Conservation (phyloP, 2,113 vertebrate genomes). For the Tragelaphus scriptus region DNA sequence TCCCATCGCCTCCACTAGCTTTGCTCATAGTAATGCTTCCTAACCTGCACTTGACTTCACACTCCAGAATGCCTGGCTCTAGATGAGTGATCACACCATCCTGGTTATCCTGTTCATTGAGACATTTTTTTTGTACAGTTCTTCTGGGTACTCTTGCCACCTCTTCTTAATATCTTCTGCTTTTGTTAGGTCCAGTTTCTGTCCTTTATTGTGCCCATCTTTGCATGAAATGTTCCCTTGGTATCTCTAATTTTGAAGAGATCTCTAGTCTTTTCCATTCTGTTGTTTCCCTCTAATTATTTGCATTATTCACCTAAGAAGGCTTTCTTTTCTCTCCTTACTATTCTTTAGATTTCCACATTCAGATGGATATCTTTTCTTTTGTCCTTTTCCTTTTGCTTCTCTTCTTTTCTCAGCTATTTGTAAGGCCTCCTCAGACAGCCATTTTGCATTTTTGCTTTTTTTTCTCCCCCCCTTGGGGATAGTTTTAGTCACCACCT, state of each 20-base stretch:
- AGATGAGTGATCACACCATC: not conserved
- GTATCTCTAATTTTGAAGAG: not conserved
- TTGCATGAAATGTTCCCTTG: not conserved
- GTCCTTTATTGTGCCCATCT: not conserved
- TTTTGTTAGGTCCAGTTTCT: not conserved
- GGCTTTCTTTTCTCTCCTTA: not conserved
- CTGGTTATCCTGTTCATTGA: not conserved
- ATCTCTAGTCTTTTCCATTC: not conserved
- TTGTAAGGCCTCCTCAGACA: not conserved
- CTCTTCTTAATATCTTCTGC: not conserved
- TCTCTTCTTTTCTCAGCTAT: not conserved
- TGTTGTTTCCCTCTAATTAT: not conserved
- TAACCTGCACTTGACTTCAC: not conserved
- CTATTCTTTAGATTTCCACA: not conserved
- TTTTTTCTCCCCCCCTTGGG: fast-evolving
- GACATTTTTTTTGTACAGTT: not conserved
- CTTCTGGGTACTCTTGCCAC: not conserved
- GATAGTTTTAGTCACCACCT: not conserved
- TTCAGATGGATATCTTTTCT: not conserved
- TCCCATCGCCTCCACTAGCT: no score
- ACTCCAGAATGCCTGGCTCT: not conserved
- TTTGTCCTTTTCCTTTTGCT: not conserved
- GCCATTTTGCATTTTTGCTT: not conserved
- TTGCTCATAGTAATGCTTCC: not conserved
- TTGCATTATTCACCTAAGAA: not conserved